Evolutionary conservation across 2,797 vertebrate genomes (phyloP), one percentile per base, ranked within the genome.

Genomic region (Dicrostonyx torquatus): DNA sequence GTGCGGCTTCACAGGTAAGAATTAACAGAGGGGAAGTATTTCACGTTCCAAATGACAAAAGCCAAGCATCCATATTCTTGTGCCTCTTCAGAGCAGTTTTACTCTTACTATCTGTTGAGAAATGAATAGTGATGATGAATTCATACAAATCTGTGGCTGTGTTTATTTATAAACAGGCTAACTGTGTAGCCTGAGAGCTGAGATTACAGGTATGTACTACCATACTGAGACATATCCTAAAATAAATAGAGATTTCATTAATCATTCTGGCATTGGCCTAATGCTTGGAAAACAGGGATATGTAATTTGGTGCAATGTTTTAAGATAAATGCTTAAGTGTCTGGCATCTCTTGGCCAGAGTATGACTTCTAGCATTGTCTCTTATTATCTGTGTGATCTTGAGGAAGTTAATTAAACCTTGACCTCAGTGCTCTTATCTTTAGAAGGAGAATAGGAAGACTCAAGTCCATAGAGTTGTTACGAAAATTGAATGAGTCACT

Each of bases 381-480:
- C 37, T 53, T 87, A 73, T 83, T 90, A 48, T 40, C 37, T 90
- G 4, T 89, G 48, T 95, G 60, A 90, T 91, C 62, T 88, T 90
- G 73, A 93, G 55, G 31, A 95, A 93, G 15, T 70, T 94, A 58
- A 75, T 94, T 93, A 90, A 92, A 53, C 68, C 40, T 93, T 89
- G 95, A 85, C 40, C 40, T 94, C 64, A 43, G 13, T 82, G 85
- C 91, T 45, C 31, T 94, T 34, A 13, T 92, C 72, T 96, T 80
- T 60, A 94, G 75, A 97, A 84, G 14, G n/a, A 40, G 1, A 9
- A 50, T 95, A 78, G 75, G 70, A 68, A 95, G 75, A 83, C 85
- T 31, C 62, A 86, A 89, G 55, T 24, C 91, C 62, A 34, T 55
- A 76, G 40, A 58, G 15, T 79, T 80, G 29, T 94, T 86, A 73